Percentiles rank a stretch among this genome's conserved stretches.
Conservation (phyloP, 2,888 invertebrate genomes). For the Phorcus lineatus region DNA sequence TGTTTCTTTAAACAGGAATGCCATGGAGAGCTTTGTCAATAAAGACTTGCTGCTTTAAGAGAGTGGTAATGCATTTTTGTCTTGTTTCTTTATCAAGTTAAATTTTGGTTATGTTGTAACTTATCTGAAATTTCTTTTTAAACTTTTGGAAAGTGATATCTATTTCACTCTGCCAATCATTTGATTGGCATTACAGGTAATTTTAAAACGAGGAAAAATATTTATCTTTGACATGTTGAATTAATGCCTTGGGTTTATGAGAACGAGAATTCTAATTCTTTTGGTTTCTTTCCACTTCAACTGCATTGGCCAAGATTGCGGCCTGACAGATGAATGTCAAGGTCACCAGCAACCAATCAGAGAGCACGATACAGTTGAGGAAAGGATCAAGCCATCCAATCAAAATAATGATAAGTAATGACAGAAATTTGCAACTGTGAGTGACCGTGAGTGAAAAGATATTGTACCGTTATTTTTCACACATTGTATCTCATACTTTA, state of each 20-base stretch:
- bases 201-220: too few relatives aligned
- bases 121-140: too few relatives aligned
- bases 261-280: conserved; percentile 1
- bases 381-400: not conserved
- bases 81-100: not conserved
- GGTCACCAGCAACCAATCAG: conserved; percentile 11
- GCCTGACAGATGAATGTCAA: conserved; percentile 18
- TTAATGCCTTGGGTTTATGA: too few relatives aligned
- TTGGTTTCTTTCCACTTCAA: conserved; percentile 5
- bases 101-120: too few relatives aligned
- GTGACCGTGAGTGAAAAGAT: not conserved
- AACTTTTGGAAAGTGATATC: too few relatives aligned
- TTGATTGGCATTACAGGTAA: too few relatives aligned
- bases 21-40: not conserved
- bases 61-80: not conserved
- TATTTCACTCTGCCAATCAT: too few relatives aligned
- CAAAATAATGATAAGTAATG: conserved; percentile 4
- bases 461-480: too few relatives aligned
- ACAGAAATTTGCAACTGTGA: not conserved
- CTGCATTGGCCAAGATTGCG: conserved; percentile 14
- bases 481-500: too few relatives aligned
- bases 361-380: conserved; percentile 13
- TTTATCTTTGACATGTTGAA: too few relatives aligned
- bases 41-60: conserved; percentile 3
- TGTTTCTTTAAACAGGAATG: too few relatives aligned